phyloP scores from a whole-genome alignment of 2,888 invertebrate genomes.

The Trachelus stipa region DNA sequence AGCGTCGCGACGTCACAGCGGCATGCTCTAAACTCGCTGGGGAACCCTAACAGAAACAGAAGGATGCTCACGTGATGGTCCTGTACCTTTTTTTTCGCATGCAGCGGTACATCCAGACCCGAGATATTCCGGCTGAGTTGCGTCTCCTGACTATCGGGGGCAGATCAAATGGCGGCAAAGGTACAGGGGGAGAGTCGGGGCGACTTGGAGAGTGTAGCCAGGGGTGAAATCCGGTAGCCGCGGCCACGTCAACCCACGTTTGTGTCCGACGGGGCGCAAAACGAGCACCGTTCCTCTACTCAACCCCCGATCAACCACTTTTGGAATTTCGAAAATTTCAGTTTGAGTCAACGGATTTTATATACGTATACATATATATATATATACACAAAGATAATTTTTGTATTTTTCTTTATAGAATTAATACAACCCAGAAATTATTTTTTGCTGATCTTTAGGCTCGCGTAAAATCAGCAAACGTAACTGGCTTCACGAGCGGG shows the following conservation, averaged over 20 bases:
- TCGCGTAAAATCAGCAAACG: too few relatives aligned
- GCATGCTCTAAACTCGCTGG: constrained; percentile 36
- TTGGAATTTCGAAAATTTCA: constrained; percentile 1
- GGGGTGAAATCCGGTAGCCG: constrained; percentile 66
- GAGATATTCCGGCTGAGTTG: constrained; percentile 63
- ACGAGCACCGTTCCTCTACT: constrained; percentile 15
- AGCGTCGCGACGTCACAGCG: constrained; percentile 15
- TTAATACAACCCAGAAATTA: too few relatives aligned
- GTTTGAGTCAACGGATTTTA: not conserved
- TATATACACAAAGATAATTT: too few relatives aligned
- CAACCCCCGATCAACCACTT: too few relatives aligned
- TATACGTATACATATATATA: too few relatives aligned
- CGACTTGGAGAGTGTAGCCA: constrained; percentile 57
- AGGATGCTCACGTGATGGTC: constrained; percentile 26
- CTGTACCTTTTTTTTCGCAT: constrained; percentile 29
- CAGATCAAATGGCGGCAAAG: constrained; percentile 57
- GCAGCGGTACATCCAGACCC: constrained; percentile 29
- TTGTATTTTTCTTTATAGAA: too few relatives aligned
- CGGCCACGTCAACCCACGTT: constrained; percentile 59
- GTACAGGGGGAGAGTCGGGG: constrained; percentile 30
- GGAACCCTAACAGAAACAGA: constrained; percentile 40
- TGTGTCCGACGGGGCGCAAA: constrained; percentile 56
- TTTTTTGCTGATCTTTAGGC: too few relatives aligned
- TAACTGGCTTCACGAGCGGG: too few relatives aligned
- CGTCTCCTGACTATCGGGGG: constrained; percentile 54